Base-by-base conservation (phyloP, 1,140 invertebrate genomes). In the Drosophila bocqueti region DNA sequence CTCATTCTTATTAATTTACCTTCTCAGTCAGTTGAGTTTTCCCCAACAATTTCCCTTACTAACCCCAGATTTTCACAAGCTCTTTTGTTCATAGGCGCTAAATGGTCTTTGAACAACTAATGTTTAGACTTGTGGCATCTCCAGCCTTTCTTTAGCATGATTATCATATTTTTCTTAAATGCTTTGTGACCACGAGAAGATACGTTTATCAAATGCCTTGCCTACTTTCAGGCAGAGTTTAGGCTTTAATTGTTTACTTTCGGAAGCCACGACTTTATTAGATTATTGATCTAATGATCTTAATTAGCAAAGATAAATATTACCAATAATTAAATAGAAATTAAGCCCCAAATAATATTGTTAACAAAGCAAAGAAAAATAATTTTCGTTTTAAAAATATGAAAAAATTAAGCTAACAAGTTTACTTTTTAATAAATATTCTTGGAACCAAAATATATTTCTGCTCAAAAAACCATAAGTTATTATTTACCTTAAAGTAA, bases 191-290 rank as follows among this genome's bases (percentile, higher is more conserved):
- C 29, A n/a, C 24, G 13, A 61, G 1, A n/a, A 36, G 6, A n/a
- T n/a, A 34, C 13, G n/a, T 21, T 3, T 4, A 38, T 16, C 6
- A 18, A 61, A 31, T 24, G 5, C 3, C 45, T 71, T 87, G 83
- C 84, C 83, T 86, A 86, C 84, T 86, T 83, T 86, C 34, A 73
- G 83, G 83, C 83, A 6, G 60, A 8, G 40, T 65, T 65, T 49
- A 31, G 26, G 29, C n/a, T 50, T 38, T 38, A 55, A 16, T 38
- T 55, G 8, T 24, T 38, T 38, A 11, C 52, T 55, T 6, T n/a
- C 0, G 13, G 2, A 10, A 10, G 8, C 8, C 16, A 34, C 21
- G 3, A 38, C 4, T 1, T 36, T 9, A 1, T 15, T 4, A 6
- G 18, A 21, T 3, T 1, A 6, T 18, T 8, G 3, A 13, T 6